These are phyloP conservation scores for Sphaeridia pumilis DNA, from an alignment of 2,888 invertebrate genomes.

Conservation along the genomic window DNA sequence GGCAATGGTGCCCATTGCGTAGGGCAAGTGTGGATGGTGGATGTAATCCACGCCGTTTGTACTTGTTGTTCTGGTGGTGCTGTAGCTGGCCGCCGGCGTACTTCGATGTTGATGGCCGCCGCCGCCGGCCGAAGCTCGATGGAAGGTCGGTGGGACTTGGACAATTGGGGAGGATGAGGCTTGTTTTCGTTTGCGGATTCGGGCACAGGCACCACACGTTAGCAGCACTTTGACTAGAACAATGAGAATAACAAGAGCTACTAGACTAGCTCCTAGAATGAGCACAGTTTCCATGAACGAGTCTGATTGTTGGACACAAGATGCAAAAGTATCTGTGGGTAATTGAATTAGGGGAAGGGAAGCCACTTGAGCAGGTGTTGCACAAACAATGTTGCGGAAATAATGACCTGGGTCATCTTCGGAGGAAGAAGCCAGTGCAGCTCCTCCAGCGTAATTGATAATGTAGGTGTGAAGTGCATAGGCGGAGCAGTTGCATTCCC, in stretches of 20 bases:
- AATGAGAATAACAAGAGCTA: neutral
- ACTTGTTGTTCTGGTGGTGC: no score
- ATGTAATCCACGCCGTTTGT: no score
- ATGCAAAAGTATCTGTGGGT: neutral
- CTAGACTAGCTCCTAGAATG: neutral
- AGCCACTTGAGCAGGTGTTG: neutral
- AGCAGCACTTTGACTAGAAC: neutral
- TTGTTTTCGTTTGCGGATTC: neutral
- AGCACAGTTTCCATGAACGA: neutral
- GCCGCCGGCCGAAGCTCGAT: no score
- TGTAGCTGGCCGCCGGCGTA: no score
- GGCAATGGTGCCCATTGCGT: no score
- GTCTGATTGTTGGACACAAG: neutral
- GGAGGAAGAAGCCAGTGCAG: neutral
- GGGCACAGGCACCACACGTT: neutral
- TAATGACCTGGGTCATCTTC: neutral
- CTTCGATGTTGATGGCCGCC: no score
- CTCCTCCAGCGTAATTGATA: neutral
- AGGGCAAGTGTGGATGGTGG: no score
- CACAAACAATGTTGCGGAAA: neutral
- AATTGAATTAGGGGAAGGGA: neutral
- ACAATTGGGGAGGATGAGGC: neutral
- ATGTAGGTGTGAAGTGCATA: slow-evolving; percentile 5
- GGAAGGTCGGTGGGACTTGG: neutral
- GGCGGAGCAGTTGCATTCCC: slow-evolving; percentile 14